Percentiles rank a stretch among this genome's conserved stretches.
phyloP scores from a whole-genome alignment of 2,113 vertebrate genomes.

The Spea multiplicata region DNA sequence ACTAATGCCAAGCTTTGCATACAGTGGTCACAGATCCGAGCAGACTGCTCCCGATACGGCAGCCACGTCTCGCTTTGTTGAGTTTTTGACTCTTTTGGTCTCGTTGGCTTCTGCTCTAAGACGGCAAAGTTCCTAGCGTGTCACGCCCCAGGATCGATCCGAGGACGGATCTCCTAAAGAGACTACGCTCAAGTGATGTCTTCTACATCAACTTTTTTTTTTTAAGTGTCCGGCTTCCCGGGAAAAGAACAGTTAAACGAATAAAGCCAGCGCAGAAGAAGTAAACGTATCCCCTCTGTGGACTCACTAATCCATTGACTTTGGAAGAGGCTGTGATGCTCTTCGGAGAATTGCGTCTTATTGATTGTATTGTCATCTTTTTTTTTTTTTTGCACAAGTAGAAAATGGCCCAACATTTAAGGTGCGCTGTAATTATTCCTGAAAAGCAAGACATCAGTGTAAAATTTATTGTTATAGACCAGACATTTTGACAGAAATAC shows the following conservation, averaged over 20 bases:
- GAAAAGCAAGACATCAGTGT: constrained; percentile 76
- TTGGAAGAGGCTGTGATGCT: constrained; percentile 64
- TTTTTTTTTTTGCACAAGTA: constrained; percentile 60
- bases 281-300: constrained; percentile 38
- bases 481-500: constrained; percentile 63
- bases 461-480: constrained; percentile 67
- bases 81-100: constrained; percentile 73
- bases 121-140: too few relatives aligned
- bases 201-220: background rate
- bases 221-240: background rate
- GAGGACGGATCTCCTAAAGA: too few relatives aligned
- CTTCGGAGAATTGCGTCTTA: constrained; percentile 63
- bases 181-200: background rate
- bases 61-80: constrained; percentile 68
- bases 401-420: constrained; percentile 73
- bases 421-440: constrained; percentile 70
- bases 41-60: constrained; percentile 72
- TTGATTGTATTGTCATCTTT: constrained; percentile 74
- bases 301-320: constrained; percentile 59
- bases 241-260: constrained; percentile 21
- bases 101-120: constrained; percentile 41
- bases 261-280: background rate
- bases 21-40: constrained; percentile 89
- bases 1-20: constrained; percentile 99
- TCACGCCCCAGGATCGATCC: too few relatives aligned